Percentiles rank a stretch among this genome's conserved stretches.
phyloP scores from a whole-genome alignment of 2,888 invertebrate genomes.

The Drosophila tripunctata region DNA sequence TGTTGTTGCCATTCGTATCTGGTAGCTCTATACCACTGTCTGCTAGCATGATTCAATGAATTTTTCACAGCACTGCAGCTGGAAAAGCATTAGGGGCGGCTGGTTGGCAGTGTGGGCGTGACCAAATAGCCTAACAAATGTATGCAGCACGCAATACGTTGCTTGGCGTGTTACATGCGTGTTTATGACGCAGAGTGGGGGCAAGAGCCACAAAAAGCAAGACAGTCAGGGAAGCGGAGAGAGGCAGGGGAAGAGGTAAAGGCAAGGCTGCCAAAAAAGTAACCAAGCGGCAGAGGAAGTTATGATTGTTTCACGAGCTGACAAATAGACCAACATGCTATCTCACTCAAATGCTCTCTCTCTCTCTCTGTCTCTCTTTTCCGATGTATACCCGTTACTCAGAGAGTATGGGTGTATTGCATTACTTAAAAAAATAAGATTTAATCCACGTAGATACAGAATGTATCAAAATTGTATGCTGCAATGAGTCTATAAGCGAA shows the following conservation, averaged over 20 bases:
- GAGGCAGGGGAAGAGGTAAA: background rate
- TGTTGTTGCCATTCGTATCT: conserved; percentile 20
- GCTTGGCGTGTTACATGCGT: conserved; percentile 57
- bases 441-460: too few relatives aligned
- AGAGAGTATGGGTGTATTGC: background rate
- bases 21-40: conserved; percentile 20
- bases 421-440: too few relatives aligned
- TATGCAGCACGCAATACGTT: conserved; percentile 72
- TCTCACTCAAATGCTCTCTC: background rate
- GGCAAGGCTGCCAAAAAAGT: conserved; percentile 31
- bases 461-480: too few relatives aligned
- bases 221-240: background rate
- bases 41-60: conserved; percentile 72
- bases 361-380: background rate
- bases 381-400: background rate
- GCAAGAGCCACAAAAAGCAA: background rate
- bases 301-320: conserved; percentile 78
- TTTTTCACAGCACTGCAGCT: conserved; percentile 64
- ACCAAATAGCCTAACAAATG: conserved; percentile 74
- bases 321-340: conserved; percentile 75
- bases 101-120: conserved; percentile 24
- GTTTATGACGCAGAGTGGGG: conserved; percentile 1
- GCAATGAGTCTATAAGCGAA: too few relatives aligned
- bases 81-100: background rate
- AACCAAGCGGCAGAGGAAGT: conserved; percentile 58